Evolutionary conservation across 2,797 vertebrate genomes (phyloP).

Genomic region (Megalops cyprinoides): DNA sequence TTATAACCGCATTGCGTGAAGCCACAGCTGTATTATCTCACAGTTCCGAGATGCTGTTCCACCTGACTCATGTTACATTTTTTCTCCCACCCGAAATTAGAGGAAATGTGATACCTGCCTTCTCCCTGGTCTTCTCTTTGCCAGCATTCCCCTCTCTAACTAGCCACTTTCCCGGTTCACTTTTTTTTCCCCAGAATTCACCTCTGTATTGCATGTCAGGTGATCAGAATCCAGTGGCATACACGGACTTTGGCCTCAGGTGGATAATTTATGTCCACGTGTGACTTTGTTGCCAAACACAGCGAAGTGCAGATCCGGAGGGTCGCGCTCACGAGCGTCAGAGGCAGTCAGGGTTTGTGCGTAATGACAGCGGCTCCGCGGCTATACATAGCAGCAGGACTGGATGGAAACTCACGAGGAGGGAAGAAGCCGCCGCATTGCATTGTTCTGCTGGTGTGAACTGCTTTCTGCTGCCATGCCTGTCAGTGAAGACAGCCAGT

Average conservation of each 20-base stretch:
- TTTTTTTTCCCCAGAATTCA: neutral
- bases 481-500: neutral
- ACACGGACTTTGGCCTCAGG: neutral
- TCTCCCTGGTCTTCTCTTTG: neutral
- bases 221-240: neutral
- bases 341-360: slow-evolving; percentile 43
- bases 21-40: too few relatives aligned
- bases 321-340: slow-evolving; percentile 9
- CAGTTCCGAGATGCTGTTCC: too few relatives aligned
- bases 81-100: neutral
- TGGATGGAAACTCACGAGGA: slow-evolving; percentile 63
- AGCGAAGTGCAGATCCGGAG: slow-evolving; percentile 12
- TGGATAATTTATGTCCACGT: slow-evolving; percentile 35
- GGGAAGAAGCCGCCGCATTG: neutral
- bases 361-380: slow-evolving; percentile 44
- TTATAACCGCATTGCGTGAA: too few relatives aligned
- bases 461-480: neutral
- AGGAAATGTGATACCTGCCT: neutral
- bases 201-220: neutral
- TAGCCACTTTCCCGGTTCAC: neutral
- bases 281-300: slow-evolving; percentile 63
- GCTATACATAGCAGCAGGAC: slow-evolving; percentile 54
- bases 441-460: neutral
- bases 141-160: neutral
- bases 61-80: neutral